Evolutionary conservation across 2,888 invertebrate species (phyloP).

Genomic region (Watsonalla binaria): DNA sequence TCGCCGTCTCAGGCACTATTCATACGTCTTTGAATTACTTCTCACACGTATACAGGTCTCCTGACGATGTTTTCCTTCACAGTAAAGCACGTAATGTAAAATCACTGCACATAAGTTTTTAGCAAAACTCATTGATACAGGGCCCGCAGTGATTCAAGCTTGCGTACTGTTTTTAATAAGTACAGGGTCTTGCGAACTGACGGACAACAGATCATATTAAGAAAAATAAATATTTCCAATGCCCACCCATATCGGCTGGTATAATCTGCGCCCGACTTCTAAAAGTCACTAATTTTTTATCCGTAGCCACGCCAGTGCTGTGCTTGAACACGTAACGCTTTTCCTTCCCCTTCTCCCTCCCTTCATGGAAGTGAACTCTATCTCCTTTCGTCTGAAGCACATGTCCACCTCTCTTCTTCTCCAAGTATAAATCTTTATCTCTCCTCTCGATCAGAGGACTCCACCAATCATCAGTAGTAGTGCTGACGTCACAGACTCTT

Average conservation of each 20-base stretch:
- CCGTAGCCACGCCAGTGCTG: slow-evolving; percentile 19
- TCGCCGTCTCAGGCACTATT: too few relatives aligned
- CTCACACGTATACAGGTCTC: too few relatives aligned
- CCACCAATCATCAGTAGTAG: slow-evolving; percentile 55
- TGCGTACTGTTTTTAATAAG: too few relatives aligned
- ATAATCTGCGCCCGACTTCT: slow-evolving; percentile 44
- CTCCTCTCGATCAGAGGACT: slow-evolving; percentile 50
- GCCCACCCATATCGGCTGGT: slow-evolving; percentile 43
- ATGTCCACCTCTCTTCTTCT: slow-evolving; percentile 13
- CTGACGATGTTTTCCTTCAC: too few relatives aligned
- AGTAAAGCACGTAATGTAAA: too few relatives aligned
- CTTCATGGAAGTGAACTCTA: slow-evolving; percentile 2
- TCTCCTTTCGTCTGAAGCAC: slow-evolving; percentile 7
- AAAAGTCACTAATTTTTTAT: slow-evolving; percentile 42
- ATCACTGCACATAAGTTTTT: too few relatives aligned
- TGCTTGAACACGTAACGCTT: neutral
- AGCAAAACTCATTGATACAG: too few relatives aligned
- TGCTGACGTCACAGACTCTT: slow-evolving; percentile 37
- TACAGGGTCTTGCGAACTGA: too few relatives aligned
- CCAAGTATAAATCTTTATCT: slow-evolving; percentile 13
- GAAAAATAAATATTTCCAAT: too few relatives aligned
- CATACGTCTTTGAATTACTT: too few relatives aligned
- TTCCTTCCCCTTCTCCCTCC: neutral
- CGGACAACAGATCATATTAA: too few relatives aligned
- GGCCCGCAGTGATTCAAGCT: neutral